phyloP scores from a whole-genome alignment of 2,888 invertebrate genomes.

The Clusia tigrina region DNA sequence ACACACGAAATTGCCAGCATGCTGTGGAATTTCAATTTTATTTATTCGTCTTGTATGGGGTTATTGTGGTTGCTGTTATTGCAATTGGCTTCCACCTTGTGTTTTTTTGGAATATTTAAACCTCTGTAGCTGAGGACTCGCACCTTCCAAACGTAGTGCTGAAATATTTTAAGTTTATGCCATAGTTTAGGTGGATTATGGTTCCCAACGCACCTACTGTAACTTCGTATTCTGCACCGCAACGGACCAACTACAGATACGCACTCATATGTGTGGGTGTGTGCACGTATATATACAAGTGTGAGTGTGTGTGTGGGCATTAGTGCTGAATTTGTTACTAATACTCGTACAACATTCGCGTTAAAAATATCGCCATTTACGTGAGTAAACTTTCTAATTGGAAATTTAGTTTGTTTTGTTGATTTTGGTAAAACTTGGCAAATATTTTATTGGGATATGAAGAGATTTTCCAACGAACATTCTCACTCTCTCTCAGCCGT shows the following conservation, averaged over 20 bases:
- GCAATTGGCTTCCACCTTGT: too few relatives aligned
- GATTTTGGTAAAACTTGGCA: background rate
- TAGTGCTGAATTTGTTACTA: background rate
- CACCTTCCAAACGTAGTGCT: too few relatives aligned
- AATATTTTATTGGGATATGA: background rate
- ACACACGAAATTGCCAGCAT: background rate
- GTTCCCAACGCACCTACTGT: too few relatives aligned
- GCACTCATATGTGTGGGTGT: too few relatives aligned
- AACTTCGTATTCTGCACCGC: too few relatives aligned
- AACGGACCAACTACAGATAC: too few relatives aligned
- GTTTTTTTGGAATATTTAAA: too few relatives aligned
- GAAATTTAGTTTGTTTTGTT: background rate
- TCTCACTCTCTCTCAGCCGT: too few relatives aligned
- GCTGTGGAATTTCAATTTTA: background rate
- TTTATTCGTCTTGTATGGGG: background rate
- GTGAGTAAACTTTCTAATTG: constrained; percentile 9
- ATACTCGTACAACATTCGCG: background rate
- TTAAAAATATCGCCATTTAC: constrained; percentile 12
- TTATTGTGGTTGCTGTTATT: background rate
- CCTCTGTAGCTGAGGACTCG: too few relatives aligned
- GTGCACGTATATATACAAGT: too few relatives aligned
- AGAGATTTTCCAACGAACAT: background rate
- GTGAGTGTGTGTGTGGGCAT: background rate
- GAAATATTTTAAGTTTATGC: too few relatives aligned
- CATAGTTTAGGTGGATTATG: too few relatives aligned